Evolutionary conservation across 64 coral and sea anemone genomes (phyloP).

Genomic region (Montipora sp.): DNA sequence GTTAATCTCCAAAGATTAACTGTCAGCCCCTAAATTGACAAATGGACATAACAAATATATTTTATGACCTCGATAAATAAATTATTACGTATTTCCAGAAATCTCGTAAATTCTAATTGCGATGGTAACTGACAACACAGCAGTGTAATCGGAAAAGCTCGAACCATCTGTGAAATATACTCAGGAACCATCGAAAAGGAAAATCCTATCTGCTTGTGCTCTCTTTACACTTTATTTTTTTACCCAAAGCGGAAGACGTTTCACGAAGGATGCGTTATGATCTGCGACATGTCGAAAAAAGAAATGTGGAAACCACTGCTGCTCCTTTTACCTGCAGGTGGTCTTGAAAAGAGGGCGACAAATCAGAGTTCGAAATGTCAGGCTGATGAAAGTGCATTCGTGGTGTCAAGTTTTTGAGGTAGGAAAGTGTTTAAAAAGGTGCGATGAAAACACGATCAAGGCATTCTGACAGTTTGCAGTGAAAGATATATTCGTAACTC

Average conservation of each 20-base stretch:
- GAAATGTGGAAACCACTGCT: too few species aligned
- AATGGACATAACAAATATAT: constrained; percentile 2
- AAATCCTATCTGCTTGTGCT: not conserved
- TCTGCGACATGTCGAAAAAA: too few species aligned
- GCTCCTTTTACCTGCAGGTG: too few species aligned
- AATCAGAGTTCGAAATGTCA: too few species aligned
- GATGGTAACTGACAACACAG: not conserved
- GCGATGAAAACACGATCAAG: not conserved
- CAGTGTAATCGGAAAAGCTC: not conserved
- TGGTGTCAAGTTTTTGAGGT: too few species aligned
- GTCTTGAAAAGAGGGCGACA: too few species aligned
- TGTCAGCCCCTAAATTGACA: constrained; percentile 9
- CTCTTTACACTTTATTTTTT: not conserved
- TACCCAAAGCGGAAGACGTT: not conserved
- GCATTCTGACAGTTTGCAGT: not conserved
- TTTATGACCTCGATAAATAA: constrained; percentile 24
- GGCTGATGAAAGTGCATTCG: too few species aligned
- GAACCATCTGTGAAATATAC: not conserved
- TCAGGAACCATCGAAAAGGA: not conserved
- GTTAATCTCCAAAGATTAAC: constrained; percentile 29
- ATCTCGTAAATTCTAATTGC: not conserved
- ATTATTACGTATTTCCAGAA: constrained; percentile 1
- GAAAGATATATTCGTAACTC: not conserved
- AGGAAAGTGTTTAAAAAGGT: not conserved
- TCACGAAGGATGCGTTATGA: not conserved